Evolutionary conservation across 2,797 vertebrate genomes (phyloP).

Genomic region (Tadarida brasiliensis): DNA sequence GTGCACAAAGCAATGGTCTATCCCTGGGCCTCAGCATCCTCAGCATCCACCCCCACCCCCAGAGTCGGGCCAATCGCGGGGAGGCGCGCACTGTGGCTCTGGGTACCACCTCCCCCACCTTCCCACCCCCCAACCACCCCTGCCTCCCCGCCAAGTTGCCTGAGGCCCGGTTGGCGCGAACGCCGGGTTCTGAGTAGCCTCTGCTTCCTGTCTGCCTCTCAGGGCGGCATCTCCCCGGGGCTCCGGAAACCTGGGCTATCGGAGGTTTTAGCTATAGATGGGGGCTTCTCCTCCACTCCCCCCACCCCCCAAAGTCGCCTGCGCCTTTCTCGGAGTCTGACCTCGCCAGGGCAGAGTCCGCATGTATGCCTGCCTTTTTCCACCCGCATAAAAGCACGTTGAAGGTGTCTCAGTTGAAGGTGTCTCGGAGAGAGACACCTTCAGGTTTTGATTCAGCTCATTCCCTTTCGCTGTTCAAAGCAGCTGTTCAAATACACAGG

Average conservation of each 20-base stretch:
- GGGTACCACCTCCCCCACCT: constrained; percentile 63
- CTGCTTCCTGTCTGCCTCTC: background rate
- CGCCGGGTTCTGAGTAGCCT: constrained; percentile 70
- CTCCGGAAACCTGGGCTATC: background rate
- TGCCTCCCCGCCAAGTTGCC: constrained; percentile 42
- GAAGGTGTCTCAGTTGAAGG: constrained; percentile 87
- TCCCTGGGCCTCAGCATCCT: background rate
- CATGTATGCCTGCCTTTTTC: constrained; percentile 80
- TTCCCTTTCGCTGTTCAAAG: constrained; percentile 89
- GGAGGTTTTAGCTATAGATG: background rate
- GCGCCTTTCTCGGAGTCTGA: constrained; percentile 78
- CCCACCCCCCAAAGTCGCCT: background rate
- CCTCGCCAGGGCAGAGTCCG: constrained; percentile 79
- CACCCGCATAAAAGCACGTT: constrained; percentile 81
- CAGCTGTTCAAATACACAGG: constrained; percentile 89
- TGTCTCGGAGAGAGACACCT: constrained; percentile 86
- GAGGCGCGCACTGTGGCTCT: constrained; percentile 62
- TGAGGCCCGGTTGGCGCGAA: constrained; percentile 80
- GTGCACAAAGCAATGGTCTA: constrained; percentile 50
- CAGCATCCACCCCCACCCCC: background rate
- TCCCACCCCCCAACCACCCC: background rate
- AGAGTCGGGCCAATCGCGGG: background rate
- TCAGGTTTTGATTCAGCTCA: constrained; percentile 88
- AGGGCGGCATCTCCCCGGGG: background rate
- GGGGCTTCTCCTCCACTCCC: background rate